Conservation (phyloP, 2,888 invertebrate genomes). For the Harpalus rubripes region DNA sequence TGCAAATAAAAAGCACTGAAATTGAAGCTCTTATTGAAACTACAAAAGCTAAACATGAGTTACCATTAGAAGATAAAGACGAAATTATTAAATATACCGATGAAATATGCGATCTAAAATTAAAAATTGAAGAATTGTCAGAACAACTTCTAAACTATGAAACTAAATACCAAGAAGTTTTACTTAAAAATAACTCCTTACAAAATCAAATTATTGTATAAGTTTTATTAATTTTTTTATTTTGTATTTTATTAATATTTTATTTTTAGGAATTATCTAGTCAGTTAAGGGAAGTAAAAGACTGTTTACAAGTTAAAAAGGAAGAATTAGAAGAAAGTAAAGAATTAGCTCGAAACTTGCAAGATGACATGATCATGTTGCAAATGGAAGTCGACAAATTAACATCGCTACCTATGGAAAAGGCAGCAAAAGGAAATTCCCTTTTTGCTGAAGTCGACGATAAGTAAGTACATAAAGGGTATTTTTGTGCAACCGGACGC, state of each 20-base stretch:
- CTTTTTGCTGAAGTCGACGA: conserved; percentile 75
- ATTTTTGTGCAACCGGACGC: too few relatives aligned
- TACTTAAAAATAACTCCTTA: conserved; percentile 32
- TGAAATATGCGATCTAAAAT: conserved; percentile 60
- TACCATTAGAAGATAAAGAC: background rate
- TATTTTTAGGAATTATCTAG: conserved; percentile 62
- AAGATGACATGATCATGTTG: conserved; percentile 72
- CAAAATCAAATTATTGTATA: conserved; percentile 56
- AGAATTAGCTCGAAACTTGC: conserved; percentile 71
- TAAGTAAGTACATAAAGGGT: conserved; percentile 71
- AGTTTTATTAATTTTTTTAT: background rate
- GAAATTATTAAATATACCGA: conserved; percentile 53
- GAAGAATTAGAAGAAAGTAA: conserved; percentile 72
- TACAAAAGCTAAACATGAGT: background rate
- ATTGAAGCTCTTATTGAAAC: conserved; percentile 56
- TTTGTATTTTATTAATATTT: conserved; percentile 22
- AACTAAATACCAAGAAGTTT: conserved; percentile 41
- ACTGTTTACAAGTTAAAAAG: conserved; percentile 70
- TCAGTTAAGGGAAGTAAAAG: conserved; percentile 66
- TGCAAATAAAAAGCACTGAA: conserved; percentile 62
- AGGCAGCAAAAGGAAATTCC: conserved; percentile 74
- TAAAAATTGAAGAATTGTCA: conserved; percentile 37
- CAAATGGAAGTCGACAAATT: conserved; percentile 72
- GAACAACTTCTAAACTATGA: conserved; percentile 16
- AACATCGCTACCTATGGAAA: conserved; percentile 72